Evolutionary conservation across 2,888 invertebrate species (phyloP).

Genomic region (Drosophila nr. perissopoda): DNA sequence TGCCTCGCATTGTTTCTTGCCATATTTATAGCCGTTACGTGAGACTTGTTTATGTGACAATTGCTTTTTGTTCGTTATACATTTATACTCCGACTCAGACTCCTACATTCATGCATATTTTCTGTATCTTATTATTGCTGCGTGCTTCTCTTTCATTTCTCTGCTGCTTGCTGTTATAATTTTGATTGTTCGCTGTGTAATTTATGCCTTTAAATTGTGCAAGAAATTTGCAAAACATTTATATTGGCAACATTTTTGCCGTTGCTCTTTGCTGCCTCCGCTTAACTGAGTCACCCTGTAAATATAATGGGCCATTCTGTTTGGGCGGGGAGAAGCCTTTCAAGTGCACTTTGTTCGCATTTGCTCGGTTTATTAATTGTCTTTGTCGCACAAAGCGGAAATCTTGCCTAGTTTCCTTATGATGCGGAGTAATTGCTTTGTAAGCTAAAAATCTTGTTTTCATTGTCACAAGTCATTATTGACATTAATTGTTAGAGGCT

Average conservation of each 20-base stretch:
- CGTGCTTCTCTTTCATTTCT: neutral
- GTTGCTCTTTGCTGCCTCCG: conserved; percentile 21
- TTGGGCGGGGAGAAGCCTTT: conserved; percentile 28
- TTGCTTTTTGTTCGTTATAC: conserved; percentile 71
- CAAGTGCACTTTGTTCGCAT: conserved; percentile 30
- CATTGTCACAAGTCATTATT: neutral
- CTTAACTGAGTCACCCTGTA: conserved; percentile 44
- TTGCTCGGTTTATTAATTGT: conserved; percentile 5
- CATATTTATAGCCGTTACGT: conserved; percentile 79
- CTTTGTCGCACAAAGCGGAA: neutral
- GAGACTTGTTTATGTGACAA: conserved; percentile 80
- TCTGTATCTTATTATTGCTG: conserved; percentile 49
- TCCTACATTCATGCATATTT: conserved; percentile 34
- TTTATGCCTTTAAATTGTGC: conserved; percentile 73
- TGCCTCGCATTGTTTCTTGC: conserved; percentile 39
- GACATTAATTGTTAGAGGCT: neutral
- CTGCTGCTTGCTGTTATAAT: conserved; percentile 47
- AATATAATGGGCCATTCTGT: neutral
- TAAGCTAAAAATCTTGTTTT: too few species aligned
- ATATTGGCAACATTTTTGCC: conserved; percentile 44
- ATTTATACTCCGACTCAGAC: neutral
- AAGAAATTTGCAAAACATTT: conserved; percentile 71
- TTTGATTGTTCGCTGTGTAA: conserved; percentile 63
- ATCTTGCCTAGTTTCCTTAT: neutral
- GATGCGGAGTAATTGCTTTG: neutral